Evolutionary conservation across 2,113 vertebrate species (phyloP), one percentile per base, ranked within the genome.

Genomic region (Hymenochirus boettgeri): DNA sequence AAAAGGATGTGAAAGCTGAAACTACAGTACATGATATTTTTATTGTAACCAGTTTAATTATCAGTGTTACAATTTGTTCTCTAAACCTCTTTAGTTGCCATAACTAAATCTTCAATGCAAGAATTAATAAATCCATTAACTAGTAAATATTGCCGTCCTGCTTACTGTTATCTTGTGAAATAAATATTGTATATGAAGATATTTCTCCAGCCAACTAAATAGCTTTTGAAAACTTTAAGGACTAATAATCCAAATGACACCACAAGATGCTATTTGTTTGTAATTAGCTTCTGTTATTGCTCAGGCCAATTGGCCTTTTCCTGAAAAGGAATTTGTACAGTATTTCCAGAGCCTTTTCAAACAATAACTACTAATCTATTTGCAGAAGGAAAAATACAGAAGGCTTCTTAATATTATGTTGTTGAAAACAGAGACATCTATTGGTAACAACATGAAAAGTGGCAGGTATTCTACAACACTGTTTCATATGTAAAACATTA

Each of bases 371-470:
- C 42, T 23, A 8, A 33, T 33, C 45, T 62, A 39, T 53, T 25
- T 37, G 4, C 13, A 25, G 29, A 37, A 8, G 46, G 19, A 29
- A 15, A 12, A 35, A 26, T 18, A 48, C 19, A 24, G 22, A 10
- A 22, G 12, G 25, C 31, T 25, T 23, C 12, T 35, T 35, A 25
- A n/a, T 15, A 3, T 15, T 5, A 52, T 62, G 17, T 19, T 62
- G 50, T 52, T 37, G 47, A 37, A 27, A 52, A 62, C 29, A 62
- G 61, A 33, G 61, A 62, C 61, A 62, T 52, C 61, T 62, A 35
- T 62, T 62, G 61, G 61, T 53, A 24, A 39, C 4, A 62, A 12
- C 4, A 7, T 33, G 21, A 6, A 52, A 26, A 62, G n/a, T n/a
- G n/a, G n/a, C n/a, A n/a, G n/a, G n/a, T n/a, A n/a, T n/a, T n/a